phyloP scores from a whole-genome alignment of 2,888 invertebrate genomes.

The Rhyacophila evoluta region DNA sequence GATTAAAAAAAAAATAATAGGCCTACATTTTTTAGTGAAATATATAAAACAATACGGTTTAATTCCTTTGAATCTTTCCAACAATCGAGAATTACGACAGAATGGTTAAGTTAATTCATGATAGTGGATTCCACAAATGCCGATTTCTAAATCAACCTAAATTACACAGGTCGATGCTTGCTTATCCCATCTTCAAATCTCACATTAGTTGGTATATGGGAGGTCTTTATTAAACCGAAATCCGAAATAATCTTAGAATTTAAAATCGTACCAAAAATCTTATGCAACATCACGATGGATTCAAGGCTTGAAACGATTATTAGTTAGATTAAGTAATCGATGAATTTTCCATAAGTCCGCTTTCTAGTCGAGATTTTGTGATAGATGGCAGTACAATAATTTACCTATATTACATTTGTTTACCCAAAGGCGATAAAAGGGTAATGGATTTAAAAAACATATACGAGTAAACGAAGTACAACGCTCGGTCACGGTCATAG shows the following conservation, averaged over 20 bases:
- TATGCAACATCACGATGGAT: not conserved
- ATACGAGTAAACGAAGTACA: too few relatives aligned
- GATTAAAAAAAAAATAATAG: too few relatives aligned
- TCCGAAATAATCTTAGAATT: not conserved
- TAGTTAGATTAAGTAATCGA: too few relatives aligned
- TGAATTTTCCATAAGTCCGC: not conserved
- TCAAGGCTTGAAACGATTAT: too few relatives aligned
- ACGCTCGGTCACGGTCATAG: too few relatives aligned
- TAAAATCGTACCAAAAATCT: not conserved
- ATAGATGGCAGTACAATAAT: not conserved
- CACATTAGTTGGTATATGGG: not conserved
- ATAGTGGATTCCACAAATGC: not conserved
- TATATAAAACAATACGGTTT: too few relatives aligned
- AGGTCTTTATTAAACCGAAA: conserved; percentile 8
- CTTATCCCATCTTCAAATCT: conserved; percentile 4
- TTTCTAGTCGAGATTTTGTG: not conserved
- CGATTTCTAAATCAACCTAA: conserved; percentile 9
- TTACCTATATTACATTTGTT: not conserved
- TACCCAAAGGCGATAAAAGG: not conserved
- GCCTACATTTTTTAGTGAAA: too few relatives aligned
- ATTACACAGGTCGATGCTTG: not conserved
- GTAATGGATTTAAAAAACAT: not conserved
- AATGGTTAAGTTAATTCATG: too few relatives aligned
- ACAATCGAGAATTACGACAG: too few relatives aligned
- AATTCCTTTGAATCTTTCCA: too few relatives aligned